Percentiles rank a stretch among this genome's conserved stretches.
These are phyloP conservation scores for Hyaena hyaena DNA, from an alignment of 2,113 vertebrate genomes.

Conservation along the genomic window DNA sequence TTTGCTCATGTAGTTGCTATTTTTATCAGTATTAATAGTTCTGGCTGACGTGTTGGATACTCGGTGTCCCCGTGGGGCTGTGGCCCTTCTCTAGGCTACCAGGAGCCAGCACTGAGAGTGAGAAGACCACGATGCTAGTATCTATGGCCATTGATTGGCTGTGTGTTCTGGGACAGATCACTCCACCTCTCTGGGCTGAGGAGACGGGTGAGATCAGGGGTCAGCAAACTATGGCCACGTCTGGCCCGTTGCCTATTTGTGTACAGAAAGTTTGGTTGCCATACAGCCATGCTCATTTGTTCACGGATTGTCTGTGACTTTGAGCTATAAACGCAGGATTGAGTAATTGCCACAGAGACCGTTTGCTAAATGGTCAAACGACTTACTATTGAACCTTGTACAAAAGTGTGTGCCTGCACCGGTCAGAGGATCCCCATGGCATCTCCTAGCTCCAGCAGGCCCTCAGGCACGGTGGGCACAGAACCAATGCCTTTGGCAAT, in stretches of 20 bases:
- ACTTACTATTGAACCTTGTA: background rate
- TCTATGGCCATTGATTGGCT: background rate
- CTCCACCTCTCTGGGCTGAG: background rate
- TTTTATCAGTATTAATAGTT: background rate
- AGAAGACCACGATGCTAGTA: background rate
- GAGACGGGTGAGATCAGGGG: background rate
- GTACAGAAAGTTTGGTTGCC: background rate
- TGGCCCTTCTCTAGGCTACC: background rate
- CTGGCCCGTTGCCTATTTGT: background rate
- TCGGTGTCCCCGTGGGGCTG: background rate
- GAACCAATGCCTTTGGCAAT: background rate
- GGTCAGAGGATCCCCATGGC: background rate
- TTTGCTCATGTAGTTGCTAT: background rate
- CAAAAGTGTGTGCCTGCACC: background rate
- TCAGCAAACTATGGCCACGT: background rate
- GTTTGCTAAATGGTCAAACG: background rate
- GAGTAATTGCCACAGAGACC: background rate
- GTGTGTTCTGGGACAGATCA: background rate
- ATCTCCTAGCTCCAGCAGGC: background rate
- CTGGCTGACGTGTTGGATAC: background rate
- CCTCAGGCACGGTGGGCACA: accelerated
- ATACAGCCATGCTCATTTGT: accelerated
- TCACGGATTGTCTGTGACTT: too few relatives aligned
- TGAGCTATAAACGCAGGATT: accelerated
- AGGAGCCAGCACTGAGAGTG: background rate